Evolutionary conservation across 2,888 invertebrate genomes (phyloP).

Genomic region (Pseudococcus jackbeardsleyi): DNA sequence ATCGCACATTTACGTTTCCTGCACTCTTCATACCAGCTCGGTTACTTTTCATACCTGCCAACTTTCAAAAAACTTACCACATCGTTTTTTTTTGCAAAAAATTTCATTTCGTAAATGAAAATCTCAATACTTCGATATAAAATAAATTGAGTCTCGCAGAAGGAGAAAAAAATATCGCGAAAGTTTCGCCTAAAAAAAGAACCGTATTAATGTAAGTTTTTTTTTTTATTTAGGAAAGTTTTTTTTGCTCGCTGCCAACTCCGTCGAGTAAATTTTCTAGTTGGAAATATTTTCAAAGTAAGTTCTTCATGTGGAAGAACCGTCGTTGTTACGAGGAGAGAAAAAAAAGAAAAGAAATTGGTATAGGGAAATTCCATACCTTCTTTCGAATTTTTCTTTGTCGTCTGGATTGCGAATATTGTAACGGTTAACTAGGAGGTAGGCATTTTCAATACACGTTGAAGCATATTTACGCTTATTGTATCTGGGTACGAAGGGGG

Average conservation of each 20-base stretch:
- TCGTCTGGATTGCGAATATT: no score
- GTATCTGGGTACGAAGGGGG: no score
- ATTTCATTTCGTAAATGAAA: constrained; percentile 2
- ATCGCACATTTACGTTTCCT: neutral
- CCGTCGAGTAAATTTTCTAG: neutral
- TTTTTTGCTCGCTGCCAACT: neutral
- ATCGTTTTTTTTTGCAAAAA: neutral
- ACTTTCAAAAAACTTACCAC: neutral
- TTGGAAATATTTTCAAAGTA: constrained; percentile 8
- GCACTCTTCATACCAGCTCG: neutral
- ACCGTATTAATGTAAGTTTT: constrained; percentile 17
- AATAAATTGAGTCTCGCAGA: neutral
- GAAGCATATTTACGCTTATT: no score
- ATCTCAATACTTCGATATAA: constrained; percentile 8
- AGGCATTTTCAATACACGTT: no score
- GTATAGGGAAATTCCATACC: neutral
- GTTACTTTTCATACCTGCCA: neutral
- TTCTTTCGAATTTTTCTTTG: neutral
- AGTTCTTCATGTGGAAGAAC: constrained; percentile 1
- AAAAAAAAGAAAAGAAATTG: neutral
- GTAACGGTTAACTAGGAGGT: no score
- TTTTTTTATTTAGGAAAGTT: neutral
- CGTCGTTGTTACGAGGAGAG: neutral
- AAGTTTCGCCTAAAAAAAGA: neutral
- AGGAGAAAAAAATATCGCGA: constrained; percentile 11